A percentile compares a stretch with the other conserved stretches of the same genome.
phyloP scores from a whole-genome alignment of 2,888 invertebrate species.

The Drosophila neonasuta region DNA sequence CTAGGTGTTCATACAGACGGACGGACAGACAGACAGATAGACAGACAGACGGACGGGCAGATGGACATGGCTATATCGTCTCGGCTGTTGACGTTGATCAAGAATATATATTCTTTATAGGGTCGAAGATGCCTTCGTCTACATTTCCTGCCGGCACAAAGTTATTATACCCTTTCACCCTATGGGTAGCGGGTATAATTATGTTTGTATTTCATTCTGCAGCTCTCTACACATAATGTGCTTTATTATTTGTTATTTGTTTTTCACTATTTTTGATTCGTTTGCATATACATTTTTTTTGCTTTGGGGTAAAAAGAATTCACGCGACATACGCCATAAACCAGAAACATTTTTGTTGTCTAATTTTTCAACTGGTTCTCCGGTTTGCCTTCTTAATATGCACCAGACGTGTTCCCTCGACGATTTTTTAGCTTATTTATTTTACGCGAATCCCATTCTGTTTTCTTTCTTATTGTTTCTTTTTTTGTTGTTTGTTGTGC shows the following conservation, averaged over 20 bases:
- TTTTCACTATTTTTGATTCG: neutral
- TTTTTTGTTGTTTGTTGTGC: neutral
- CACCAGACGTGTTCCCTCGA: slow-evolving; percentile 49
- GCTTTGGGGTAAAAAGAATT: slow-evolving; percentile 41
- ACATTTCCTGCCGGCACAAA: too few relatives aligned
- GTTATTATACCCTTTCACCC: too few relatives aligned
- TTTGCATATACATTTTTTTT: neutral
- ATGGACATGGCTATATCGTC: too few relatives aligned
- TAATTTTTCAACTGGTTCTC: slow-evolving; percentile 68
- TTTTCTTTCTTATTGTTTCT: neutral
- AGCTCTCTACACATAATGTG: neutral
- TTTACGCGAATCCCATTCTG: slow-evolving; percentile 16
- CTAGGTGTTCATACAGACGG: too few relatives aligned
- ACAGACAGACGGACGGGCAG: too few relatives aligned
- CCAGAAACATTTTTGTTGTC: slow-evolving; percentile 47
- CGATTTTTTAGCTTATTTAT: slow-evolving; percentile 34
- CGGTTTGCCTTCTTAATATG: slow-evolving; percentile 53
- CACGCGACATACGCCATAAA: slow-evolving; percentile 67
- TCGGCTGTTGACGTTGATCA: too few relatives aligned
- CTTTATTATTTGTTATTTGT: slow-evolving; percentile 18
- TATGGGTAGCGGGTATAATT: too few relatives aligned
- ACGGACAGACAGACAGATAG: too few relatives aligned
- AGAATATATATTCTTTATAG: too few relatives aligned
- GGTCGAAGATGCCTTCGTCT: too few relatives aligned
- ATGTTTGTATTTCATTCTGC: too few relatives aligned